These are phyloP conservation scores for Sarcophaga carnaria DNA, from an alignment of 2,888 invertebrate genomes.

Conservation along the genomic window DNA sequence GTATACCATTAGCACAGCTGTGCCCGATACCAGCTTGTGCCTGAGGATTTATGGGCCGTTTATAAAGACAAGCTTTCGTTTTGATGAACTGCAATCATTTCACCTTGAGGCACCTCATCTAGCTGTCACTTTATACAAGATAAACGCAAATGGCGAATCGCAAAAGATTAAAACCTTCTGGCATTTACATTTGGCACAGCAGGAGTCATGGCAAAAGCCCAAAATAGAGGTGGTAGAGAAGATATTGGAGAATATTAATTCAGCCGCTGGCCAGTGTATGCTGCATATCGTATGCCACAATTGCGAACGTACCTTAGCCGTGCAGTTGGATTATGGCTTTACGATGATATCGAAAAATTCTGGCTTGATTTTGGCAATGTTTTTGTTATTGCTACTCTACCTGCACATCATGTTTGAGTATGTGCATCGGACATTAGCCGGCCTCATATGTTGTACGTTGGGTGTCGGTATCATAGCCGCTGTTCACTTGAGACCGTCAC, in stretches of 20 bases:
- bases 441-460: slow-evolving; percentile 64
- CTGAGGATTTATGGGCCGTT: slow-evolving; percentile 59
- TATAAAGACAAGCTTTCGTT: slow-evolving; percentile 19
- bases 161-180: not conserved
- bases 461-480: slow-evolving; percentile 59
- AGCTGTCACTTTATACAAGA: not conserved
- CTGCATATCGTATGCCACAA: slow-evolving; percentile 53
- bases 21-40: slow-evolving; percentile 14
- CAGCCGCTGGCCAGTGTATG: slow-evolving; percentile 15
- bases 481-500: slow-evolving; percentile 51
- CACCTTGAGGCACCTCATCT: not conserved
- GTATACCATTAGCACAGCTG: not conserved
- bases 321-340: slow-evolving; percentile 57
- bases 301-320: slow-evolving; percentile 33
- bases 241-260: slow-evolving; percentile 25
- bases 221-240: slow-evolving; percentile 41
- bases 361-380: slow-evolving; percentile 41
- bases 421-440: slow-evolving; percentile 66
- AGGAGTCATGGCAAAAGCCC: not conserved
- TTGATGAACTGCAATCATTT: not conserved
- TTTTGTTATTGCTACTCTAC: slow-evolving; percentile 55
- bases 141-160: not conserved
- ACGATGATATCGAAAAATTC: slow-evolving; percentile 27
- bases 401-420: slow-evolving; percentile 56
- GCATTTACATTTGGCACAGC: slow-evolving; percentile 24